These are phyloP conservation scores for Anseranas semipalmata DNA, from an alignment of 2,113 vertebrate genomes.

Conservation along the genomic window DNA sequence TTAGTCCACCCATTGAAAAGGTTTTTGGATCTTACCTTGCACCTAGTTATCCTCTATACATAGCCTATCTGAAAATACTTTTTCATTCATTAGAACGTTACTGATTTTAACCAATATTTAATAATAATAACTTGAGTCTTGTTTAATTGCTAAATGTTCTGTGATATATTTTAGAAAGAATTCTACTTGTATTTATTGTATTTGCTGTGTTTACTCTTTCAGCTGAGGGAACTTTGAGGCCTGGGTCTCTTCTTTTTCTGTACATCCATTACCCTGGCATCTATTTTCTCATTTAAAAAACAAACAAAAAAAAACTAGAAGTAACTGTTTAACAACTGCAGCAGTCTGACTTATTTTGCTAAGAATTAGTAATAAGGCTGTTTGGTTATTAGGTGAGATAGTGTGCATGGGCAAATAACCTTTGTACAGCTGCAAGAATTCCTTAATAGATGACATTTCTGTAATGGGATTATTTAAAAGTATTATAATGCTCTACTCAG, in stretches of 20 bases:
- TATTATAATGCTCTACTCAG: not conserved
- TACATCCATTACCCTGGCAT: not conserved
- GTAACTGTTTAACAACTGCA: not conserved
- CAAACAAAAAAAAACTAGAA: not conserved
- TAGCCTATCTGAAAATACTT: not conserved
- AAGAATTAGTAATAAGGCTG: not conserved
- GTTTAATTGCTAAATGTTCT: not conserved
- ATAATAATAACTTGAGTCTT: not conserved
- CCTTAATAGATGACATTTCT: not conserved
- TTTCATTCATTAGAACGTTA: not conserved
- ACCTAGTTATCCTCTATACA: fast-evolving
- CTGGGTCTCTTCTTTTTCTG: not conserved
- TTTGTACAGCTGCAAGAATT: not conserved
- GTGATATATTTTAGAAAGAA: not conserved
- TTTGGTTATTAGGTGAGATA: not conserved
- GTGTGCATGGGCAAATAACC: not conserved
- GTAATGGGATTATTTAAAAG: not conserved
- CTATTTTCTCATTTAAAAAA: not conserved
- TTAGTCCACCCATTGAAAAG: slow-evolving; percentile 39
- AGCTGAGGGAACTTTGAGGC: not conserved
- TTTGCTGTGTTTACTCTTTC: not conserved
- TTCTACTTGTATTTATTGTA: not conserved
- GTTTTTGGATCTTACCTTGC: not conserved
- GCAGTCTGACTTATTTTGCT: not conserved
- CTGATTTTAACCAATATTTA: not conserved